Evolutionary conservation across 2,888 invertebrate species (phyloP).

Genomic region (Catocala sponsa): DNA sequence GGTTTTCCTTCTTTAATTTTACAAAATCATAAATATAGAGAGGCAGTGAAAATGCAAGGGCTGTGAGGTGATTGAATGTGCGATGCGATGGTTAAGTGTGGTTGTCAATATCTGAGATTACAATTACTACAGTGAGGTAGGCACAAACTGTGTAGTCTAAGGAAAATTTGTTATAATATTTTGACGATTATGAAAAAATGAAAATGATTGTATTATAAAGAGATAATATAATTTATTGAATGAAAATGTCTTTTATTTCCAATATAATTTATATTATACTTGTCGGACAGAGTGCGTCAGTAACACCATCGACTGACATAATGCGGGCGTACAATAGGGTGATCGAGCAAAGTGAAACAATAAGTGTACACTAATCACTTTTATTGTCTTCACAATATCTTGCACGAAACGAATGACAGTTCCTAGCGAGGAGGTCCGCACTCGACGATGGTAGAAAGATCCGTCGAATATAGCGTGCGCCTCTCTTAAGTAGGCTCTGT

Average conservation of each 20-base stretch:
- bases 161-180: slow-evolving; percentile 77
- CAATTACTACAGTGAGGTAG: slow-evolving; percentile 63
- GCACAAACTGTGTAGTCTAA: slow-evolving; percentile 81
- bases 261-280: too few species aligned
- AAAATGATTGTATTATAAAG: slow-evolving; percentile 78
- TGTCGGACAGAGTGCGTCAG: too few species aligned
- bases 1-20: slow-evolving; percentile 37
- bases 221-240: slow-evolving; percentile 86
- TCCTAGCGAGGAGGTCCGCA: too few species aligned
- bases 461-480: too few species aligned
- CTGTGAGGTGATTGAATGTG: slow-evolving; percentile 67
- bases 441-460: too few species aligned
- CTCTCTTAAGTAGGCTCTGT: too few species aligned
- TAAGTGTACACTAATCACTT: too few species aligned
- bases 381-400: too few species aligned
- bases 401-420: too few species aligned
- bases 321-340: too few species aligned
- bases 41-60: slow-evolving; percentile 38
- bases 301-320: too few species aligned
- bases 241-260: slow-evolving; percentile 49
- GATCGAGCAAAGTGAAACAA: too few species aligned
- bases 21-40: slow-evolving; percentile 35
- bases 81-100: slow-evolving; percentile 54
- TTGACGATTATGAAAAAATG: slow-evolving; percentile 81
- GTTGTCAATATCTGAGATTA: slow-evolving; percentile 53